Conservation (phyloP, 1,140 invertebrate species). For the Cydia pomonella region DNA sequence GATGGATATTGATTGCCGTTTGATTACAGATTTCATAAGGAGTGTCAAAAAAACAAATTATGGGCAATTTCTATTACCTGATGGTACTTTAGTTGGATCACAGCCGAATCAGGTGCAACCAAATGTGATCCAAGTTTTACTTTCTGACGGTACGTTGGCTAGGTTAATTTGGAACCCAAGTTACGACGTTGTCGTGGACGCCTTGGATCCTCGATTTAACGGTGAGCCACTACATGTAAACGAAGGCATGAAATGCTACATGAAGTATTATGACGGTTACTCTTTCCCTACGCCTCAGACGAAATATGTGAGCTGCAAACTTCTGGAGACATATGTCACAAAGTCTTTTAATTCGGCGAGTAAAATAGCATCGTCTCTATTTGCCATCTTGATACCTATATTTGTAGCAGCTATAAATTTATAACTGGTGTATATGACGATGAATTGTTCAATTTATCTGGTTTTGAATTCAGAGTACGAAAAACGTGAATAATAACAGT, state of each 20-base stretch:
- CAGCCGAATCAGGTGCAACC: not conserved
- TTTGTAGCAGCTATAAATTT: not conserved
- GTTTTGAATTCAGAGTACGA: too few relatives aligned
- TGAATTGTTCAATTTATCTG: not conserved
- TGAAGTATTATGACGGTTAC: not conserved
- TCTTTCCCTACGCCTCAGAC: not conserved
- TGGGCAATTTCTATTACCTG: not conserved
- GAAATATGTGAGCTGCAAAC: not conserved
- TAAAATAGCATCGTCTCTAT: not conserved
- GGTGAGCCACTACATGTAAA: not conserved
- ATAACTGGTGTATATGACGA: not conserved
- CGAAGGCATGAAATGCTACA: conserved; percentile 9
- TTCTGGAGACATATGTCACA: not conserved
- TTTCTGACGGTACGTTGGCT: not conserved
- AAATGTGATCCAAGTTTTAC: not conserved
- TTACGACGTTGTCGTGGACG: not conserved
- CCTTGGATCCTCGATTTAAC: conserved; percentile 14
- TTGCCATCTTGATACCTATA: not conserved
- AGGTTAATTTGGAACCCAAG: not conserved
- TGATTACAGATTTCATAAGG: conserved; percentile 20
- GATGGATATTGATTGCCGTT: conserved; percentile 20
- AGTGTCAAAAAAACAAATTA: not conserved
- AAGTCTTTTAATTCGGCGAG: conserved; percentile 7
- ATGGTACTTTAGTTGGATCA: not conserved
- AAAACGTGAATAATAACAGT: too few relatives aligned